Evolutionary conservation across 2,797 vertebrate genomes (phyloP), one percentile per base, ranked within the genome.

Genomic region (Phaenicophaeus curvirostris): DNA sequence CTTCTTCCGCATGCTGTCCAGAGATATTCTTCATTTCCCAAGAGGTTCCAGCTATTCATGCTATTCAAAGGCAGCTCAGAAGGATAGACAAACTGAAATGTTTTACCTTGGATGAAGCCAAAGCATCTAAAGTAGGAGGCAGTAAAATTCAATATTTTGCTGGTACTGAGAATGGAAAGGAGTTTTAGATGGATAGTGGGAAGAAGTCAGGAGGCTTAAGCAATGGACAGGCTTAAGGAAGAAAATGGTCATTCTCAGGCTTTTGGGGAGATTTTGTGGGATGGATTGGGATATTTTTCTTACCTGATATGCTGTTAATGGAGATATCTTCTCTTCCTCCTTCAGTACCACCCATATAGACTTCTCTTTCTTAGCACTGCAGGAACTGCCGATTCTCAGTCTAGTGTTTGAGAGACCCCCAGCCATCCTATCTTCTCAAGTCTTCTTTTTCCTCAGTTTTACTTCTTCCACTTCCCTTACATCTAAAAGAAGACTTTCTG

Each of bases 1-100:
- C 5, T 54, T 89, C 75, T 82, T 41, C 9, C n/a, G 23, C 28
- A 6, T 5, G 8, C 33, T 0, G 0, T 16, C 9, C 33, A 80
- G 57, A 74, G 18, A 57, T 6, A 19, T 42, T 63, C 28, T 77
- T 72, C 5, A 37, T 82, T 83, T 94, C 57, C 37, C 12, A n/a
- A 73, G 37, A 2, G 6, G 33, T 15, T 24, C 7, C 13, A 66
- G 31, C 4, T 61, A 65, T 24, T 78, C 13, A 2, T 9, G 5
- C 11, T 81, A 48, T 59, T 75, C 55, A 79, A 87, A 78, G 58
- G 66, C 41, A 87, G 30, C 37, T 76, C 54, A 69, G 41, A 67
- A 41, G 7, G 39, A 27, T 23, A 88, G 27, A 66, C 7, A 84
- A 77, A 61, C 8, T 71, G 25, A 74, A 74, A 66, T 8, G 41